Base-by-base conservation (phyloP, 2,113 vertebrate genomes). In the Mobula hypostoma region DNA sequence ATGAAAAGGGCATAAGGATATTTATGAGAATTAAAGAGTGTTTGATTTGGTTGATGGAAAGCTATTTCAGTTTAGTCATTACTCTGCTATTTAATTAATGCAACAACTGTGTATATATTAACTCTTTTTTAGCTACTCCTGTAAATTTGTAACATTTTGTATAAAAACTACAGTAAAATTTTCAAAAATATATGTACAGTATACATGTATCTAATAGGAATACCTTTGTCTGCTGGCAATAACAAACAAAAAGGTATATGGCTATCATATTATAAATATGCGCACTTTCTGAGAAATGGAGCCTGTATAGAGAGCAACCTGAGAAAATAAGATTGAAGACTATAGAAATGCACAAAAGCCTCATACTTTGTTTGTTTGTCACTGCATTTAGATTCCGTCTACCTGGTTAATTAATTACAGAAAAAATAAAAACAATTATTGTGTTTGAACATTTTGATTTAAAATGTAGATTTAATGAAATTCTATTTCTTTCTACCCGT, bases 61-160 rank as follows among this genome's bases (percentile, higher is more conserved):
- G 74, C 1, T 56, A 74, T 93, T 93, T 93, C 56, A 40, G 70
- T 93, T 93, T 36, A 48, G 48, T 93, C 70, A 93, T 93, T 74
- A 74, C 61, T 93, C 70, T 74, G 91, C 91, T 93, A 93, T 36
- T 93, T 74, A 93, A 93, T 93, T 56, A 93, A 93, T 74, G 70
- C 72, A 93, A 93, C 66, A 48, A 93, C 19, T 76, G 48, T 93
- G 90, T 93, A 93, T 74, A 76, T 93, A 93, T 93, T 93, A 93
- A 93, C 40, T 87, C 48, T 93, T 74, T 93, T 93, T 74, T 93
- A 93, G 68, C 66, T 40, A 93, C 91, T 93, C 70, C 36, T 93
- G 91, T 93, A 93, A 74, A 93, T 93, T 93, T 93, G 91, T 93
- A 93, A 93, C 91, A 93, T 74, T 93, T 93, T 93, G 91, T 93